Evolutionary conservation across 2,797 vertebrate species (phyloP).

Genomic region (Chromis chromis): DNA sequence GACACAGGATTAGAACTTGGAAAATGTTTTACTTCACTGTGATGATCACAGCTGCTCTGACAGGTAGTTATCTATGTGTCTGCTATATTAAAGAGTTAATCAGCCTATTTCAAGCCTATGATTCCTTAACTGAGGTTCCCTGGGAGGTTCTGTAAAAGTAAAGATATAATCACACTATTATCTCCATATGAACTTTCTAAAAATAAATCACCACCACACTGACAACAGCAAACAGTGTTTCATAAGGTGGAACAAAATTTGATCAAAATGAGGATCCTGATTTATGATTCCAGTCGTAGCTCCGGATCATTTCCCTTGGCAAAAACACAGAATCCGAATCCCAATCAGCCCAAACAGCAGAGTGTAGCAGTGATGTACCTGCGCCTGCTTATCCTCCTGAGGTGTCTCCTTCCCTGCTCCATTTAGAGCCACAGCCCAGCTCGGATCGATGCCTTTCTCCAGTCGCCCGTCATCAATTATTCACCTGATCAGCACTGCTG

Average conservation of each 20-base stretch:
- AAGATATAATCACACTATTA: too few relatives aligned
- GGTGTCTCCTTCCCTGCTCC: constrained; percentile 70
- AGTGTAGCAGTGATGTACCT: constrained; percentile 56
- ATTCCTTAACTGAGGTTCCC: background rate
- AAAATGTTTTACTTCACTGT: too few relatives aligned
- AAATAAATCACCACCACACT: too few relatives aligned
- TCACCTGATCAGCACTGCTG: constrained; percentile 80
- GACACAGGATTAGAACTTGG: too few relatives aligned
- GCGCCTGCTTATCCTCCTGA: constrained; percentile 55
- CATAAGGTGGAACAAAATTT: background rate
- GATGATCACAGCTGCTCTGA: too few relatives aligned
- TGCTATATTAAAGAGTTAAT: too few relatives aligned
- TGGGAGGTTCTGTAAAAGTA: too few relatives aligned
- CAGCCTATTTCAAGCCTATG: background rate
- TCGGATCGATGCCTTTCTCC: constrained; percentile 78
- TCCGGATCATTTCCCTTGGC: background rate
- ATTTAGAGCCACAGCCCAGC: constrained; percentile 72
- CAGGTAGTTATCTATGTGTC: too few relatives aligned
- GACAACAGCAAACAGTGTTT: background rate
- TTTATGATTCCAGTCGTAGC: background rate
- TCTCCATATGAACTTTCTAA: too few relatives aligned
- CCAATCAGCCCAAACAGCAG: constrained; percentile 1
- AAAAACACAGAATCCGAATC: constrained; percentile 12
- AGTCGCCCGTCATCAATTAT: constrained; percentile 81
- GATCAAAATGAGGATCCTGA: background rate